phyloP scores from a whole-genome alignment of 1,140 invertebrate genomes.

The Coptotermes formosanus region DNA sequence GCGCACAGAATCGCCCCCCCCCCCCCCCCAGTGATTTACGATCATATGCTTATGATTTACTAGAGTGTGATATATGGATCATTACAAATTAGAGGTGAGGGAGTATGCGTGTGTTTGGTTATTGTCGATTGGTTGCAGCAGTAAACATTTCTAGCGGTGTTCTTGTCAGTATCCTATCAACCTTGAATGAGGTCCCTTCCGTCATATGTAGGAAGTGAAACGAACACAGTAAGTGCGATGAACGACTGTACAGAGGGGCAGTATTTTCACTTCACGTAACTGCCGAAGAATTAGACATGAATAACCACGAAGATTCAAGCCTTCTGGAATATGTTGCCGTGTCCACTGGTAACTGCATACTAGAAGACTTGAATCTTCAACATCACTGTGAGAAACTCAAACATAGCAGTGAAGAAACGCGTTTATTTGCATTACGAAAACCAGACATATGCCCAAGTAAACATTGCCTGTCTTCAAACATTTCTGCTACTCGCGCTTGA shows the following conservation, averaged over 20 bases:
- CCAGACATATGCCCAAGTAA: no score
- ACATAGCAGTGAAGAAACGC: no score
- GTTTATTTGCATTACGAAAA: no score
- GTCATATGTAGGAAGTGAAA: background rate
- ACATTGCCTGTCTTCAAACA: no score
- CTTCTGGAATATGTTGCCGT: no score
- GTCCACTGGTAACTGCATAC: no score
- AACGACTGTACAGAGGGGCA: background rate
- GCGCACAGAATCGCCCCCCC: background rate
- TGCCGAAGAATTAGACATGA: no score
- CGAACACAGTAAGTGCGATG: background rate
- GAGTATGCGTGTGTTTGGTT: background rate
- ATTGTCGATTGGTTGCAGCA: background rate
- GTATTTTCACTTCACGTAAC: no score
- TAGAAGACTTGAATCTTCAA: no score
- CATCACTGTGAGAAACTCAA: no score
- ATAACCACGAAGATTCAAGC: no score
- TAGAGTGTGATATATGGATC: background rate
- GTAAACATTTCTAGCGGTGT: background rate
- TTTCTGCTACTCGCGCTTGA: no score
- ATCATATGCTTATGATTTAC: background rate
- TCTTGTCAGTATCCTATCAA: background rate
- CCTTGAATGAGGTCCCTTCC: background rate
- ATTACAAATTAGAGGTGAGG: constrained; percentile 6
- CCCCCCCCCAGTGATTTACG: background rate